Evolutionary conservation across 2,113 vertebrate species (phyloP).

Genomic region (Nothobranchius furzeri): DNA sequence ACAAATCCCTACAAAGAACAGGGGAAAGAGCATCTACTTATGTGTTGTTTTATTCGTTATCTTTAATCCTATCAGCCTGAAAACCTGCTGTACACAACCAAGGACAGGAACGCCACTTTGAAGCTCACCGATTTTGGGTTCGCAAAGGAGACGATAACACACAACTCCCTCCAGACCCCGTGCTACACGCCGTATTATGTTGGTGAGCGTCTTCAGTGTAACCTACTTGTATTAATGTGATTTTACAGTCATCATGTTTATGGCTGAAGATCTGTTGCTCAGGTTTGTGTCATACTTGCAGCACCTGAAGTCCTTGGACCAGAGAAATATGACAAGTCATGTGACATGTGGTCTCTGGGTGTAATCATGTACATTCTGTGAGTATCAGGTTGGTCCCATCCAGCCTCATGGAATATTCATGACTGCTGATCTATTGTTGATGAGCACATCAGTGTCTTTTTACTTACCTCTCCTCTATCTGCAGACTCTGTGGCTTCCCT

Average conservation of each 20-base stretch:
- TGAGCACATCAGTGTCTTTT: neutral
- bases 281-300: constrained; percentile 53
- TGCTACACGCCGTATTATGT: constrained; percentile 75
- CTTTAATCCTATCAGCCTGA: constrained; percentile 78
- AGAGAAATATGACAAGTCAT: constrained; percentile 98
- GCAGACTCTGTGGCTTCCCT: constrained; percentile 93
- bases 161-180: constrained; percentile 78
- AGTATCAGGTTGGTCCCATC: constrained; percentile 72
- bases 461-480: neutral
- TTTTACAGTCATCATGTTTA: neutral
- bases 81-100: constrained; percentile 91
- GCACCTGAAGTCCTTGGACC: constrained; percentile 96
- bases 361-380: constrained; percentile 99
- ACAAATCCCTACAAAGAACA: neutral
- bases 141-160: constrained; percentile 89
- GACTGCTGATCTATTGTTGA: neutral
- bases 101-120: constrained; percentile 85
- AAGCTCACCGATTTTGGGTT: constrained; percentile 95
- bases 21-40: neutral
- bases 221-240: neutral
- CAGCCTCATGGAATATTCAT: neutral
- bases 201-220: constrained; percentile 44
- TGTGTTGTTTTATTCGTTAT: neutral
- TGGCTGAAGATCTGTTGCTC: neutral
- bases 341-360: constrained; percentile 98